Base-by-base conservation (phyloP, 2,888 invertebrate genomes). In the Phorcus lineatus region DNA sequence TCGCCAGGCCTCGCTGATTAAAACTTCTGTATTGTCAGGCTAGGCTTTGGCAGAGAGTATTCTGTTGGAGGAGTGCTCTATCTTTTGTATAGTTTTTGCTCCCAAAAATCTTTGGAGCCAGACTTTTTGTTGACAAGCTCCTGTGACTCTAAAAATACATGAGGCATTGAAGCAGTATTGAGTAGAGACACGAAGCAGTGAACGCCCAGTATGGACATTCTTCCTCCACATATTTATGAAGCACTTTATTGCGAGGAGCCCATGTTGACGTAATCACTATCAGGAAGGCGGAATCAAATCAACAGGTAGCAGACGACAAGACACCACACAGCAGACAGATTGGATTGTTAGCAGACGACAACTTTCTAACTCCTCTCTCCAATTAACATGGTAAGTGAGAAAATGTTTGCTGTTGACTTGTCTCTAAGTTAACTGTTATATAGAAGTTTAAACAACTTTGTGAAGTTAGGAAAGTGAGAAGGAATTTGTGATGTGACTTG, bases 81-180 rank as follows among this genome's bases (percentile, higher is more conserved):
- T 24, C 76, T 70, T 70, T 70, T 70, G 70, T 70, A 2, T 36
- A 70, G 40, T 66, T 66, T 66, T 78, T 78, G 22, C 47, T 11
- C 47, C 47, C 9, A n/a, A n/a, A 78, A 66, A 66, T 78, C 77
- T 78, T 66, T 78, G 66, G 67, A 78, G 36, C 66, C 66, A 52
- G 77, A 78, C 77, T 66, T 66, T 28, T 24, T 78, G 53, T 78
- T 78, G 77, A 78, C 77, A 66, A 19, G 77, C 47, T 78, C 62
- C 53, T 66, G n/a, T 22, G 66, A 78, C 22, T 78, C 77, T 78
- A 78, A 66, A 66, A 55, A 78, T 78, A 78, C 47, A 6, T 1
- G 77, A 40, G 40, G 52, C 66, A 78, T 78, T 78, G 47, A 78
- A 57, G 62, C 40, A 53, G 62, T 78, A 78, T 78, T 62, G 66